phyloP scores from a whole-genome alignment of 2,888 invertebrate species.

The Punctoribates punctum region DNA sequence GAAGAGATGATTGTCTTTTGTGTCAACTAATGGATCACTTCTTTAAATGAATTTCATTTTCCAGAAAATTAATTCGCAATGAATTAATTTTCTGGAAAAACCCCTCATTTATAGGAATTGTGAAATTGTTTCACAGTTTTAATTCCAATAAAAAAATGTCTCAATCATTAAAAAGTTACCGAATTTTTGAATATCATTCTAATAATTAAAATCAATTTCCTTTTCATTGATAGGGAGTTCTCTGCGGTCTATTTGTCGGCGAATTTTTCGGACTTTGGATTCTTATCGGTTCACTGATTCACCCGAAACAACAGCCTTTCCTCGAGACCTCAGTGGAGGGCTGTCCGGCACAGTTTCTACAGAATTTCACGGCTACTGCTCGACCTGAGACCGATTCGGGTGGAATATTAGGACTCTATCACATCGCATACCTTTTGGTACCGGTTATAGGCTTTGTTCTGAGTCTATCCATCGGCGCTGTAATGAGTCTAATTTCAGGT shows the following conservation, averaged over 20 bases:
- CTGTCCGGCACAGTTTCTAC: neutral
- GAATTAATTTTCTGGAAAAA: too few species aligned
- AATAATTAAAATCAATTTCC: too few species aligned
- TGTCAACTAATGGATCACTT: too few species aligned
- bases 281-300: slow-evolving; percentile 42
- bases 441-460: slow-evolving; percentile 45
- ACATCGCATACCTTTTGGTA: slow-evolving; percentile 45
- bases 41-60: too few species aligned
- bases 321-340: slow-evolving; percentile 18
- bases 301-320: slow-evolving; percentile 38
- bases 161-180: too few species aligned
- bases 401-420: slow-evolving; percentile 41
- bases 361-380: slow-evolving; percentile 4
- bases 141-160: too few species aligned
- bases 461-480: slow-evolving; percentile 40
- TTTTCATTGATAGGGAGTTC: slow-evolving; percentile 38
- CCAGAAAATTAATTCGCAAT: too few species aligned
- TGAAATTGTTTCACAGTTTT: too few species aligned
- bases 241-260: slow-evolving; percentile 44
- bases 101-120: too few species aligned
- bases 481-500: slow-evolving; percentile 42
- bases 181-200: too few species aligned
- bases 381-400: slow-evolving; percentile 7
- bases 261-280: slow-evolving; percentile 43
- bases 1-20: too few species aligned